Evolutionary conservation across 2,888 invertebrate genomes (phyloP), one percentile per base, ranked within the genome.

Genomic region (Eumacrocentrus americanus): DNA sequence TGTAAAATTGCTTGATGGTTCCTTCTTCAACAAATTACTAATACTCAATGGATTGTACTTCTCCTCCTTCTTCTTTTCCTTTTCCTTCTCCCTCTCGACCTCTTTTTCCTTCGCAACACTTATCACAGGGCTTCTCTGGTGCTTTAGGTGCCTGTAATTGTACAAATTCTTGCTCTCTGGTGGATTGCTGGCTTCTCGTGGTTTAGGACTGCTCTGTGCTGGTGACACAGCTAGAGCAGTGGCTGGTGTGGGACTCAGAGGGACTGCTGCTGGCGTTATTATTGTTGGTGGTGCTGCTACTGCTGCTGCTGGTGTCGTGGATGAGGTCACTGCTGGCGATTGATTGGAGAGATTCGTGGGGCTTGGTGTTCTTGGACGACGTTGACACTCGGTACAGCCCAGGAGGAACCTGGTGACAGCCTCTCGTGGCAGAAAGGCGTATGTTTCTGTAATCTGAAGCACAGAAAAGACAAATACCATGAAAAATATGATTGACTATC

Each of bases 381-480:
- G 88, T 78, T 93, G 92, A 82, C 97, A 97, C 82, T 95, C 95
- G 42, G 92, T 90, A 81, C 96, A 97, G 73, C 95, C 94, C 81
- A 96, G 89, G 61, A 97, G 89, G 84, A 97, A 97, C 73, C 94
- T 90, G 61, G 97, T 97, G 79, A 97, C 96, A 51, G 97, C 96
- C 83, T 97, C 97, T 60, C 97, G 89, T 3, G 97, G 97, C 72
- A 97, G 86, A 80, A 96, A 97, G 52, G 95, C 95, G 84, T 94
- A 97, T 63, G 94, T 95, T 84, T 97, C 96, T 54, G 96, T 95
- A 77, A 97, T 96, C 97, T 97, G 87, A 61, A 84, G 85, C 77
- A 77, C 52, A 60, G 42, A 51, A 52, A 35, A 50, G n/a, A 35
- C 11, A 14, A 47, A 47, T 22, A 11, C 20, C n/a, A n/a, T n/a